Percentiles rank a stretch among this genome's conserved stretches.
Conservation (phyloP, 2,113 vertebrate species). For the Gasterosteus nipponicus region DNA sequence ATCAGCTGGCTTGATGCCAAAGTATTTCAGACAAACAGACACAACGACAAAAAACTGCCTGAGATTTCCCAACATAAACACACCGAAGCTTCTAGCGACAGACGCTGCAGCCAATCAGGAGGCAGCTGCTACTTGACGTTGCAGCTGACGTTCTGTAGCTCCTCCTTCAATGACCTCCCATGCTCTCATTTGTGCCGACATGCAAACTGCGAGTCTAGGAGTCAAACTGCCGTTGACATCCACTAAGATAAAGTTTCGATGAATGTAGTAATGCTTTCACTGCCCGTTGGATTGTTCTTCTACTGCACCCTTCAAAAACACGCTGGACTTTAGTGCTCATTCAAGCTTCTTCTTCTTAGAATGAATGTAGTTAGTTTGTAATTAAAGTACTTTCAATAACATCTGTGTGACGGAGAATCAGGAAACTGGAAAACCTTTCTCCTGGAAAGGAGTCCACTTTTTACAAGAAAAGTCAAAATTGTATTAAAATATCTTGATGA, state of each 20-base stretch:
- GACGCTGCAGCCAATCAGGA: conserved; percentile 31
- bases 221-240: neutral
- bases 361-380: neutral
- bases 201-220: conserved; percentile 10
- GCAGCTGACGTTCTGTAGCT: no score
- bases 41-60: neutral
- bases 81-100: conserved; percentile 30
- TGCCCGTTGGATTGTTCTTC: neutral
- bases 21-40: neutral
- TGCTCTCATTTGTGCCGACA: conserved; percentile 27
- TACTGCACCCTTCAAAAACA: neutral
- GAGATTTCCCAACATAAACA: conserved; percentile 27
- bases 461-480: no score
- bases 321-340: neutral
- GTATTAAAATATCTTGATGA: no score
- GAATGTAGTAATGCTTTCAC: neutral
- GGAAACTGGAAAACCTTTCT: no score
- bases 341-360: neutral
- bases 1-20: conserved; percentile 27
- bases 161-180: conserved; percentile 14
- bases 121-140: neutral
- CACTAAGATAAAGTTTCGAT: neutral
- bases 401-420: neutral
- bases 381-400: neutral
- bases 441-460: neutral